phyloP scores from a whole-genome alignment of 2,888 invertebrate species.

The Drosophila robusta region DNA sequence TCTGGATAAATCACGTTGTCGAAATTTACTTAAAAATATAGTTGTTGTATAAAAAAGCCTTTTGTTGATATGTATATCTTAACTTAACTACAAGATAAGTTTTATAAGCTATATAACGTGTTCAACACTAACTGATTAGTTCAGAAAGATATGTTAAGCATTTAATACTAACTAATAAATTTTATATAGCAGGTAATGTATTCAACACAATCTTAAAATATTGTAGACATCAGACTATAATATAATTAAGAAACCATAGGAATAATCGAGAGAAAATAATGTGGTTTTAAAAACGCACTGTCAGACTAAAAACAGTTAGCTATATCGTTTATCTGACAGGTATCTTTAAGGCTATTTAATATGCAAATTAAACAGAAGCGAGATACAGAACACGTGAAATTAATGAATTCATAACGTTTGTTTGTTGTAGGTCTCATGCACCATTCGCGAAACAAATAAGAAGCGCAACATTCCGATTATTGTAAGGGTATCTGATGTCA shows the following conservation, averaged over 20 bases:
- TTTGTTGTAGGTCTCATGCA: conserved; percentile 90
- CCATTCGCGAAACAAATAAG: conserved; percentile 91
- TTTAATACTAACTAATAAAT: not conserved
- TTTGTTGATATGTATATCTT: too few relatives aligned
- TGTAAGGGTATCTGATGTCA: conserved; percentile 95
- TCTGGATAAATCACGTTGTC: too few relatives aligned
- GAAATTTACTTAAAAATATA: too few relatives aligned
- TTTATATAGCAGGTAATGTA: not conserved
- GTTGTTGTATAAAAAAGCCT: too few relatives aligned
- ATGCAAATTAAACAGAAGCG: not conserved
- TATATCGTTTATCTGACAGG: not conserved
- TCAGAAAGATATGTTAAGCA: not conserved
- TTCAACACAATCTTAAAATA: too few relatives aligned
- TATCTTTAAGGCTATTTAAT: not conserved
- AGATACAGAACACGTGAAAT: not conserved
- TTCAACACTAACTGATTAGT: too few relatives aligned
- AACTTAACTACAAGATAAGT: too few relatives aligned
- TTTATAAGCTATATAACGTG: too few relatives aligned
- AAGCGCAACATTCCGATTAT: conserved; percentile 94
- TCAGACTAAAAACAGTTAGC: not conserved
- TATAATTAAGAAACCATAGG: too few relatives aligned
- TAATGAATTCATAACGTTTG: conserved; percentile 8
- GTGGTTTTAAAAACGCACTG: too few relatives aligned
- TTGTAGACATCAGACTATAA: too few relatives aligned
- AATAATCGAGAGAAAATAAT: too few relatives aligned